Percentiles rank a stretch among this genome's conserved stretches.
phyloP scores from a whole-genome alignment of 2,888 invertebrate species.

The Brenthis hecate region DNA sequence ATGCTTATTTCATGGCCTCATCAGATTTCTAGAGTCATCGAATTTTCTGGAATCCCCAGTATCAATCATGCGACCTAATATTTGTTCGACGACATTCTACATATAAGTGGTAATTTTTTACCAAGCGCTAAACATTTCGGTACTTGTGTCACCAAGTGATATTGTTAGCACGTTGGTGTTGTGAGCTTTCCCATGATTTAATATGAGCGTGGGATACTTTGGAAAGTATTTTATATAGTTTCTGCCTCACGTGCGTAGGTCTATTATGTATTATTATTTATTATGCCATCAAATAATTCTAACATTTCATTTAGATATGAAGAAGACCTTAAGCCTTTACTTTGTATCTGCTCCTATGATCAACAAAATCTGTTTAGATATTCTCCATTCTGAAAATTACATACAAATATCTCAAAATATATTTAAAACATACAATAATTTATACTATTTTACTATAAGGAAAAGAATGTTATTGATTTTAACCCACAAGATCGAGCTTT shows the following conservation, averaged over 20 bases:
- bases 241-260: too few relatives aligned
- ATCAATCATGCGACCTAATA: slow-evolving; percentile 47
- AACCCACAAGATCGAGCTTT: too few relatives aligned
- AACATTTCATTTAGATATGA: too few relatives aligned
- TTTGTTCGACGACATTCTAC: slow-evolving; percentile 40
- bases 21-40: slow-evolving; percentile 37
- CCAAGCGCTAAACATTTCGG: slow-evolving; percentile 12
- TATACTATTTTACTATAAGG: too few relatives aligned
- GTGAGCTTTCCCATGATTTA: background rate
- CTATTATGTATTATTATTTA: too few relatives aligned
- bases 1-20: slow-evolving; percentile 39
- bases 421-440: too few relatives aligned
- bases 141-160: slow-evolving; percentile 21
- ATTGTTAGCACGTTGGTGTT: slow-evolving; percentile 20
- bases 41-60: slow-evolving; percentile 43
- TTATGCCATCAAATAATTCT: too few relatives aligned
- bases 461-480: background rate
- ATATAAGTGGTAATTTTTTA: slow-evolving; percentile 34
- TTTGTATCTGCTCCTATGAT: too few relatives aligned
- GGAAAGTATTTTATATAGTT: background rate
- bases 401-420: too few relatives aligned
- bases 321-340: too few relatives aligned
- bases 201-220: slow-evolving; percentile 6
- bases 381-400: too few relatives aligned
- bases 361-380: too few relatives aligned